These are phyloP conservation scores for Delichon dasypus DNA, from an alignment of 2,797 vertebrate species.

Conservation along the genomic window DNA sequence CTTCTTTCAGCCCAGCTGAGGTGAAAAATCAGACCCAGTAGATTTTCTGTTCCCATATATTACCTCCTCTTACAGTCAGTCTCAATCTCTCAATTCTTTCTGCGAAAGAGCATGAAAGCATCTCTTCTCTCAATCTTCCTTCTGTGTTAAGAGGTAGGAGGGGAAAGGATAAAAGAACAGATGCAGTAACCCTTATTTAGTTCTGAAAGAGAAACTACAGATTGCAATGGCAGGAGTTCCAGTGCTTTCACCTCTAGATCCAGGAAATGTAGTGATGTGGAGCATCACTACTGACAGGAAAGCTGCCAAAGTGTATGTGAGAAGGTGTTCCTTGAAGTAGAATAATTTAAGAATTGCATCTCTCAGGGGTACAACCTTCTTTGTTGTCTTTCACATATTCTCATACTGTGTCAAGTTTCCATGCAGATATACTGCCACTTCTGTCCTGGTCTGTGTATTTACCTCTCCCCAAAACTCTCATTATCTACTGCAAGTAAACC, in stretches of 20 bases:
- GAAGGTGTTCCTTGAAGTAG: conserved; percentile 51
- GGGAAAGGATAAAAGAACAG: conserved; percentile 46
- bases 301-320: conserved; percentile 20
- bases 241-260: conserved; percentile 47
- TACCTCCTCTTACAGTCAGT: not conserved
- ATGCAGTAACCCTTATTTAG: conserved; percentile 57
- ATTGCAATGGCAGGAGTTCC: conserved; percentile 44
- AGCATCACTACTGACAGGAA: conserved; percentile 36
- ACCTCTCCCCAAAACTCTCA: not conserved
- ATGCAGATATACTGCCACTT: not conserved
- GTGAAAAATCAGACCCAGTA: conserved; percentile 38
- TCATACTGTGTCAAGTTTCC: not conserved
- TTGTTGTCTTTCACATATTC: not conserved
- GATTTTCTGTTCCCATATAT: conserved; percentile 40
- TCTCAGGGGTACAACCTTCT: conserved; percentile 7
- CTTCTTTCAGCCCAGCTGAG: conserved; percentile 34
- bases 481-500: not conserved
- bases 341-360: conserved; percentile 38
- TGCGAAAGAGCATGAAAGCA: not conserved
- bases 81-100: conserved; percentile 5
- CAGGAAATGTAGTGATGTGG: conserved; percentile 32
- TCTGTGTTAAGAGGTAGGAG: conserved; percentile 28
- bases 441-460: not conserved
- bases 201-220: conserved; percentile 56
- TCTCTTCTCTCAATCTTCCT: not conserved